phyloP scores from a whole-genome alignment of 2,113 vertebrate genomes.

The Amblyopsis rosae region DNA sequence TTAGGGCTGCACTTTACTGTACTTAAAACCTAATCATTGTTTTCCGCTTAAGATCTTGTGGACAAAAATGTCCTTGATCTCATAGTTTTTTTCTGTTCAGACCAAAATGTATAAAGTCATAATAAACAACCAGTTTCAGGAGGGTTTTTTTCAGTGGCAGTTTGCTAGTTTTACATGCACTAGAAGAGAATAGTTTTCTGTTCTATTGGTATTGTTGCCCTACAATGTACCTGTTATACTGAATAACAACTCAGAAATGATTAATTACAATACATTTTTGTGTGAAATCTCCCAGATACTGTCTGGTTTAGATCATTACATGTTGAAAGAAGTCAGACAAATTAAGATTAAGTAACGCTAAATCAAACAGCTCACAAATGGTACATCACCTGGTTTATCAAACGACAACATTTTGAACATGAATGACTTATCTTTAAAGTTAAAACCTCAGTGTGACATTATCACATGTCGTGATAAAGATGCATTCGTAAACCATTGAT shows the following conservation, averaged over 20 bases:
- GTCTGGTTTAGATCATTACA: background rate
- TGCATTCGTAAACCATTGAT: constrained; percentile 12
- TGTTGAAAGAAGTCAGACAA: background rate
- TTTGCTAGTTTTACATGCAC: constrained; percentile 22
- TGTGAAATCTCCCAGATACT: background rate
- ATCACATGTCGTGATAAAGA: constrained; percentile 26
- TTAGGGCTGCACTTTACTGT: constrained; percentile 56
- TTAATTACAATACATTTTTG: background rate
- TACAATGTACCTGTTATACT: background rate
- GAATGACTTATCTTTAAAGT: constrained; percentile 3
- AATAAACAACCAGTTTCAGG: constrained; percentile 14
- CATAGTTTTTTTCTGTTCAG: constrained; percentile 30
- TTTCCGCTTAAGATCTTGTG: constrained; percentile 20
- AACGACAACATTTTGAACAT: constrained; percentile 13
- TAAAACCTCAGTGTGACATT: constrained; percentile 1
- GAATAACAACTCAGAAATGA: background rate
- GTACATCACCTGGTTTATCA: background rate
- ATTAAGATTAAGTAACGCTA: no score
- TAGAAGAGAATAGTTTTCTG: background rate
- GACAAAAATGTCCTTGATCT: constrained; percentile 22
- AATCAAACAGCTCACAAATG: background rate
- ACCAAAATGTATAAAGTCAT: constrained; percentile 23
- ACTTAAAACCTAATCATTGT: constrained; percentile 33
- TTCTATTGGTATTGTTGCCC: no score
- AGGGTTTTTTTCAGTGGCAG: constrained; percentile 16